Evolutionary conservation across 2,888 invertebrate species (phyloP).

Genomic region (Pristionchus japonicus): DNA sequence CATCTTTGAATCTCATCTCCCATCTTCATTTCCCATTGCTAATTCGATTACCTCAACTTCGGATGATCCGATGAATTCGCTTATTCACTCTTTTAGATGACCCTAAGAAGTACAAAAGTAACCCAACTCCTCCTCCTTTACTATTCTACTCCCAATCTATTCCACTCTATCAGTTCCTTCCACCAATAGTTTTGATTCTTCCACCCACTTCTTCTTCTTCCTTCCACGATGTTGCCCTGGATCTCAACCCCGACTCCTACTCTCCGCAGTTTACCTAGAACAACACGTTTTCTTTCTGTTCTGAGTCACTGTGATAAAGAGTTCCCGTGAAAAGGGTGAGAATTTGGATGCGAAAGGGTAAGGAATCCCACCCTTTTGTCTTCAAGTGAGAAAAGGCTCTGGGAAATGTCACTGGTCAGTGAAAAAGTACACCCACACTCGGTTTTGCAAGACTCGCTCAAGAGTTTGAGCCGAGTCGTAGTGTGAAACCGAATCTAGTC

Average conservation of each 20-base stretch:
- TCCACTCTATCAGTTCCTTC: too few relatives aligned
- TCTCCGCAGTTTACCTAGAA: too few relatives aligned
- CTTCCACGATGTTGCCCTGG: background rate
- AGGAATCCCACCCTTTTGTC: background rate
- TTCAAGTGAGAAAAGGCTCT: background rate
- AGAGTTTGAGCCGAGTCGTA: too few relatives aligned
- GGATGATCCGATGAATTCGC: background rate
- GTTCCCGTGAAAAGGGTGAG: background rate
- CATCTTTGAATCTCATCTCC: background rate
- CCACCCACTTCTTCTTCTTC: background rate
- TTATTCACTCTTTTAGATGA: background rate
- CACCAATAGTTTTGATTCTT: background rate
- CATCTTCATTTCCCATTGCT: too few relatives aligned
- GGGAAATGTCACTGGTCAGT: background rate
- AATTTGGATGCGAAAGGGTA: background rate
- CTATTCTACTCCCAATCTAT: background rate
- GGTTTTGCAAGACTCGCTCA: background rate
- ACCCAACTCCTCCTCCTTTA: background rate
- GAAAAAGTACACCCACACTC: background rate
- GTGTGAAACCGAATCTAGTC: too few relatives aligned
- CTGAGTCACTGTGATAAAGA: too few relatives aligned
- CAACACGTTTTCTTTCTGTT: too few relatives aligned
- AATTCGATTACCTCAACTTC: background rate
- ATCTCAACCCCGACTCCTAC: too few relatives aligned
- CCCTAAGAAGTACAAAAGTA: too few relatives aligned